Evolutionary conservation across 37 sponge, comb jelly and placozoan species (phyloP), one percentile per base, ranked within the genome.

Genomic region (Haliclona indistincta): DNA sequence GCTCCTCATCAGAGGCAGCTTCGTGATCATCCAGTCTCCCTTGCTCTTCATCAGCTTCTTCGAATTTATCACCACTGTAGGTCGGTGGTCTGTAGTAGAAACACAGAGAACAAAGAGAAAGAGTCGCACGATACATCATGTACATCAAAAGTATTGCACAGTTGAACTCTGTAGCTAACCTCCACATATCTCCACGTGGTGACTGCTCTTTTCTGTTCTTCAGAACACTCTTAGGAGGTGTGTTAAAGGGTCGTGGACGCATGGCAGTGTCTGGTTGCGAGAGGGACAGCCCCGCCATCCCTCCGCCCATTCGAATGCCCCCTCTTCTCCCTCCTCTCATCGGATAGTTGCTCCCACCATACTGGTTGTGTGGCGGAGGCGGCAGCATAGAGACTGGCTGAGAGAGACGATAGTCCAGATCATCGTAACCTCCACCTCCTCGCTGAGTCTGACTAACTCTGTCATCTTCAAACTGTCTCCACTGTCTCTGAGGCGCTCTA

Each of bases 191-290:
- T n/a, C 6, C 60, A 25, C 60, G 11, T 20, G 28, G 28, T 58
- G 60, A 58, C 22, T n/a, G 26, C 28, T 58, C 60, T 25, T n/a
- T 58, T 20, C 22, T 58, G 28, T 58, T 58, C 60, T 58, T 58
- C 28, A 58, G 25, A n/a, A 20, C 60, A 58, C 60, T n/a, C n/a
- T 47, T 47, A n/a, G n/a, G n/a, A n/a, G n/a, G n/a, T n/a, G n/a
- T n/a, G n/a, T n/a, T n/a, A n/a, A n/a, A 17, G 51, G 51, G 51
- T 70, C 71, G 25, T 20, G 22, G 3, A 37, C 40, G 40, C 67
- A 66, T 64, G n/a, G n/a, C n/a, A 7, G 56, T 40, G 5, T 43
- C 79, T 19, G 89, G 89, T 69, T 89, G 89, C 45, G 89, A 89
- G 80, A 89, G 89, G 36, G 85, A 75, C 32, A 37, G 60, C 2